Evolutionary conservation across 2,888 invertebrate genomes (phyloP).

Genomic region (Ennomos quercinarius): DNA sequence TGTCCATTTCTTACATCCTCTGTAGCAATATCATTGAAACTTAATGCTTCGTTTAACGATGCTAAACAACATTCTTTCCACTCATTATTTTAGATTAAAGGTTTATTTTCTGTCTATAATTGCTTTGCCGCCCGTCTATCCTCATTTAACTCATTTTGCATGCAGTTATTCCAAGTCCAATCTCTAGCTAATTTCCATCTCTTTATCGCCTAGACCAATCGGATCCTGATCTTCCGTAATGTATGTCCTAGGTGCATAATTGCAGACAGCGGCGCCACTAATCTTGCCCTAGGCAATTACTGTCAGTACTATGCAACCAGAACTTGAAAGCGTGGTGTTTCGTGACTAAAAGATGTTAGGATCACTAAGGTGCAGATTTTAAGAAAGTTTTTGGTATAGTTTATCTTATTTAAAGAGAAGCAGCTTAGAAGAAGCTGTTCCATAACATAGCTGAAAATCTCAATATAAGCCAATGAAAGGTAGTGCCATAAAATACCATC

Average conservation of each 20-base stretch:
- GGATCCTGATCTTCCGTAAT: constrained; percentile 76
- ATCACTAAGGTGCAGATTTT: background rate
- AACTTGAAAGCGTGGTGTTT: constrained; percentile 8
- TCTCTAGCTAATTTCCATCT: constrained; percentile 63
- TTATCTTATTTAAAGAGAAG: too few relatives aligned
- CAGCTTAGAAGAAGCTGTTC: too few relatives aligned
- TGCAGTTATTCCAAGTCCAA: constrained; percentile 36
- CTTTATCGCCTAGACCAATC: constrained; percentile 59
- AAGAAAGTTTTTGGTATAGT: background rate
- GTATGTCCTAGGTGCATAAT: constrained; percentile 76
- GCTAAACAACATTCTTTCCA: constrained; percentile 2
- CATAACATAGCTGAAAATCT: too few relatives aligned
- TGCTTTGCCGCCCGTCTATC: constrained; percentile 18
- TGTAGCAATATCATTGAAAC: background rate
- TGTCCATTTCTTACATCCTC: background rate
- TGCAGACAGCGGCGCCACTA: constrained; percentile 76
- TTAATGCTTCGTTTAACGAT: background rate
- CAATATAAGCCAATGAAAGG: too few relatives aligned
- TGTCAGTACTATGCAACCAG: constrained; percentile 53
- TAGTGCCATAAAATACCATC: too few relatives aligned
- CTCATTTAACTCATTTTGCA: constrained; percentile 15
- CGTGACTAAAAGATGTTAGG: constrained; percentile 1
- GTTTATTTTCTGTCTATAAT: constrained; percentile 11
- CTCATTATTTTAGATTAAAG: constrained; percentile 20
- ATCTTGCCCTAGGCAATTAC: constrained; percentile 72